A percentile compares a stretch with the other conserved stretches of the same genome.
phyloP scores from a whole-genome alignment of 1,140 invertebrate genomes.

The Dendrolimus kikuchii region DNA sequence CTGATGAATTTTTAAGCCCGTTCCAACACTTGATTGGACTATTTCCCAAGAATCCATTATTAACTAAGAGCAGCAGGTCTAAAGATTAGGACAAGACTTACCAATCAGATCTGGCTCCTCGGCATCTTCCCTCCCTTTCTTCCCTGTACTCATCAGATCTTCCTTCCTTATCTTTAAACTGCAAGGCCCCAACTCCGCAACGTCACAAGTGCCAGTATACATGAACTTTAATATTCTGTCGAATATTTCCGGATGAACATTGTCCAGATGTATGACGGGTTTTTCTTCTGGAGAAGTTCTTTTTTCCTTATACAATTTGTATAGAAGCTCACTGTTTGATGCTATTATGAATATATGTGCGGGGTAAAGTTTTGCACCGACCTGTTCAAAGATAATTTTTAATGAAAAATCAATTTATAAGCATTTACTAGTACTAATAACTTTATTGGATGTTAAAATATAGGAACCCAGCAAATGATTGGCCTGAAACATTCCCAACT shows the following conservation, averaged over 20 bases:
- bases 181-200: conserved; percentile 71
- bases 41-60: no score
- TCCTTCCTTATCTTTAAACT: conserved; percentile 53
- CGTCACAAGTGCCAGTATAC: conserved; percentile 79
- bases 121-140: conserved; percentile 34
- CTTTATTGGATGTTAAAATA: no score
- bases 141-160: conserved; percentile 29
- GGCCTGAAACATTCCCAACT: no score
- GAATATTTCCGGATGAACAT: conserved; percentile 76
- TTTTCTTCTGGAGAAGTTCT: conserved; percentile 26
- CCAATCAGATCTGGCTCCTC: conserved; percentile 40
- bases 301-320: conserved; percentile 51
- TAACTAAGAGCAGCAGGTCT: not conserved
- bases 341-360: conserved; percentile 83
- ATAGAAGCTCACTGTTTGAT: conserved; percentile 69
- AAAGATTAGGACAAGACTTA: conserved; percentile 19
- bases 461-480: no score
- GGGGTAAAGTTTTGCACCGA: conserved; percentile 70
- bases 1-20: no score
- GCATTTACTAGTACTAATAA: no score
- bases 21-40: no score
- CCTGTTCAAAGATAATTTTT: conserved; percentile 26
- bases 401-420: no score
- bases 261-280: conserved; percentile 56
- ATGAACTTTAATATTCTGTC: conserved; percentile 77